These are phyloP conservation scores for Cynopterus brachyotis DNA, from an alignment of 2,113 vertebrate species.

Conservation along the genomic window DNA sequence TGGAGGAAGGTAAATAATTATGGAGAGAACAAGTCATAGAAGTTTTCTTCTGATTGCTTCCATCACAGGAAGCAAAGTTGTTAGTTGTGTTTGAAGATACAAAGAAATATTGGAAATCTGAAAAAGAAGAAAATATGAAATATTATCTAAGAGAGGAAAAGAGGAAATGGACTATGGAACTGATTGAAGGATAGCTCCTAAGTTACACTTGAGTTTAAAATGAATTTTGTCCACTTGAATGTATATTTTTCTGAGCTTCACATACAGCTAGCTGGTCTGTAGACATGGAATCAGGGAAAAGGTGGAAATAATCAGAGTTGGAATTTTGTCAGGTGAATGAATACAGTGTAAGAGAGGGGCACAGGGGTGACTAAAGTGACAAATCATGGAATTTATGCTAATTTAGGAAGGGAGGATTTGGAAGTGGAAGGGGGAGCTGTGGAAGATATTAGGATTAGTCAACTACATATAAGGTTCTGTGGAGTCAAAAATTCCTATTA, in stretches of 20 bases:
- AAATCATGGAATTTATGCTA: neutral
- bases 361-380: neutral
- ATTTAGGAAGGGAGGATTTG: neutral
- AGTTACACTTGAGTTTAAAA: slow-evolving; percentile 23
- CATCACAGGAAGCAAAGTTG: neutral
- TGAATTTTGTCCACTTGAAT: neutral
- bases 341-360: neutral
- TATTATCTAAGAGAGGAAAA: slow-evolving; percentile 10
- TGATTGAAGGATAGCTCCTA: neutral
- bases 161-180: neutral
- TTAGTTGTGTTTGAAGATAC: neutral
- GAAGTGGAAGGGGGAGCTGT: neutral
- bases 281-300: neutral
- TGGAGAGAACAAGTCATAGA: neutral
- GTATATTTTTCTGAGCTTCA: neutral
- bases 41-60: neutral
- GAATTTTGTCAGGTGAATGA: slow-evolving; percentile 10
- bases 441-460: neutral
- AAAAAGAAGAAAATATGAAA: neutral
- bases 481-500: neutral
- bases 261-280: neutral
- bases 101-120: neutral
- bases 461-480: neutral
- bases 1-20: neutral
- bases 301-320: neutral